These are phyloP conservation scores for Octomys mimax DNA, from an alignment of 2,797 vertebrate genomes.

Conservation along the genomic window DNA sequence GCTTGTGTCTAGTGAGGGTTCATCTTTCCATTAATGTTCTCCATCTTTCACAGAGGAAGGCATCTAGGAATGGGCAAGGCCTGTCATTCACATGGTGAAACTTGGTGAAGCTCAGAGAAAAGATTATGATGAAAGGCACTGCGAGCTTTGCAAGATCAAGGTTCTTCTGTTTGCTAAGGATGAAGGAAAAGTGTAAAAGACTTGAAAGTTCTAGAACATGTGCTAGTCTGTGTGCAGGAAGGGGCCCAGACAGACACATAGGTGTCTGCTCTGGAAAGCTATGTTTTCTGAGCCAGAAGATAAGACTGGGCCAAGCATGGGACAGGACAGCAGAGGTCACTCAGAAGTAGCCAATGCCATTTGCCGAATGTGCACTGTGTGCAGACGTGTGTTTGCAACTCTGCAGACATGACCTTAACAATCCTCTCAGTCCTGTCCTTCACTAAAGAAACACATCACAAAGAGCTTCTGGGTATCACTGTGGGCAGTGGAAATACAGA, in stretches of 20 bases:
- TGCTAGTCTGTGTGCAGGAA: not conserved
- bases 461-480: not conserved
- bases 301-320: not conserved
- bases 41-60: slow-evolving; percentile 42
- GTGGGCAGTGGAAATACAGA: not conserved
- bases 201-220: not conserved
- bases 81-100: slow-evolving; percentile 38
- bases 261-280: not conserved
- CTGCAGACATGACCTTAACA: not conserved
- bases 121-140: not conserved
- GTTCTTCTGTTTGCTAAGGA: slow-evolving; percentile 20
- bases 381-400: not conserved
- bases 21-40: slow-evolving; percentile 24
- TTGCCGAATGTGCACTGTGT: rapidly evolving
- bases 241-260: not conserved
- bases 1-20: slow-evolving; percentile 40
- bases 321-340: not conserved
- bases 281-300: not conserved
- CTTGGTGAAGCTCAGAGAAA: slow-evolving; percentile 57
- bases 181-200: not conserved
- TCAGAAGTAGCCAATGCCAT: not conserved
- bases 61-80: slow-evolving; percentile 60
- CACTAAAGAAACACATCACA: not conserved
- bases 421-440: not conserved
- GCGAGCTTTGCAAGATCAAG: not conserved